A percentile compares a stretch with the other conserved stretches of the same genome.
Conservation (phyloP, 1,140 invertebrate genomes). For the Camponotus floridanus region DNA sequence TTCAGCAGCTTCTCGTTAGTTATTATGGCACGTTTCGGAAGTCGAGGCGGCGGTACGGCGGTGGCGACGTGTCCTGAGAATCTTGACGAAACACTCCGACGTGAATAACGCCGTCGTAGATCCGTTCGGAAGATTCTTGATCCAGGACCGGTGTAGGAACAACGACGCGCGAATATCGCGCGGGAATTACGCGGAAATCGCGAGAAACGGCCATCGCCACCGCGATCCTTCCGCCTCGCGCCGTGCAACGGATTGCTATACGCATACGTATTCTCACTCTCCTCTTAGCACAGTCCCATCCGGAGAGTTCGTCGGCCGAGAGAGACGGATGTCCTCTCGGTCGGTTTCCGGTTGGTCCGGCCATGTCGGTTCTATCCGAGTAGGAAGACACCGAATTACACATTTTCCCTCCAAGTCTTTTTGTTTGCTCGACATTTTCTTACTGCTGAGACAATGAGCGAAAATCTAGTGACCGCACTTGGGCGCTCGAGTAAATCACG, state of each 20-base stretch:
- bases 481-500: constrained; percentile 74
- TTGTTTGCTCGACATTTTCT: constrained; percentile 25
- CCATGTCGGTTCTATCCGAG: constrained; percentile 25
- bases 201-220: constrained; percentile 63
- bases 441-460: constrained; percentile 85
- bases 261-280: constrained; percentile 59
- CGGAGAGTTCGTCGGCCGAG: constrained; percentile 28
- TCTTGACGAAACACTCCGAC: constrained; percentile 44
- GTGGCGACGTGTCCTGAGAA: constrained; percentile 69
- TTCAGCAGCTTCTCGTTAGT: constrained; percentile 71
- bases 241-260: constrained; percentile 74
- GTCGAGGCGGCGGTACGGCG: constrained; percentile 57
- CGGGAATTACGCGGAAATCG: constrained; percentile 24
- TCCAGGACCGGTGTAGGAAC: constrained; percentile 73
- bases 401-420: constrained; percentile 8
- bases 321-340: not conserved
- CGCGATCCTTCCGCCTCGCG: constrained; percentile 56
- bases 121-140: constrained; percentile 61
- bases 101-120: not conserved
- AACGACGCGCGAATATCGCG: constrained; percentile 51
- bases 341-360: constrained; percentile 33
- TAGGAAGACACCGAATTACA: not conserved
- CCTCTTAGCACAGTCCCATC: not conserved
- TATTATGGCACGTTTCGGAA: constrained; percentile 84
- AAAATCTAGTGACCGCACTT: constrained; percentile 83